phyloP scores from a whole-genome alignment of 2,113 vertebrate species.

The Scomber scombrus region DNA sequence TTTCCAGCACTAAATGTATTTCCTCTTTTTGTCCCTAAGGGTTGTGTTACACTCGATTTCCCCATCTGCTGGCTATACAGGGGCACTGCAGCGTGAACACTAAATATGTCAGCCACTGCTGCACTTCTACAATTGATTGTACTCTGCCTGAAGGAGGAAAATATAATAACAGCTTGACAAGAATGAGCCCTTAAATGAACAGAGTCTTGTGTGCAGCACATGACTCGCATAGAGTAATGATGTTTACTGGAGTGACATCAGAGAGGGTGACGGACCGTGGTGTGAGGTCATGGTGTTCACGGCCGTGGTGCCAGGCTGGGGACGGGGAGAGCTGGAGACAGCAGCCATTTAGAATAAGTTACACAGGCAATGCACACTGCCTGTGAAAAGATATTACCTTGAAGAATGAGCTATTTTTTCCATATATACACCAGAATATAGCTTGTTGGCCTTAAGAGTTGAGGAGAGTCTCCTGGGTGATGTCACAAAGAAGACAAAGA shows the following conservation, averaged over 20 bases:
- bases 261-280: slow-evolving; percentile 34
- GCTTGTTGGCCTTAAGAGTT: background rate
- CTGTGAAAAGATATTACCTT: background rate
- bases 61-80: slow-evolving; percentile 69
- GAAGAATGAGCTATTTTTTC: too few relatives aligned
- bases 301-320: slow-evolving; percentile 53
- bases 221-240: slow-evolving; percentile 51
- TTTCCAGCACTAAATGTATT: slow-evolving; percentile 40
- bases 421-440: background rate
- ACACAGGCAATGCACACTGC: background rate
- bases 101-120: background rate
- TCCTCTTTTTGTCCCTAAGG: slow-evolving; percentile 13
- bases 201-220: slow-evolving; percentile 60
- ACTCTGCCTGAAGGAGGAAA: background rate
- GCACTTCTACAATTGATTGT: slow-evolving; percentile 31
- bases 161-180: slow-evolving; percentile 50
- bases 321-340: background rate
- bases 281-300: slow-evolving; percentile 75
- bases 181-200: slow-evolving; percentile 57
- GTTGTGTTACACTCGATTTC: slow-evolving; percentile 26
- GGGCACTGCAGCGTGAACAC: slow-evolving; percentile 24
- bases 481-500: background rate
- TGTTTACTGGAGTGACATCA: slow-evolving; percentile 62
- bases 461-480: background rate
- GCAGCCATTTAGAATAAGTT: background rate